A percentile compares a stretch with the other conserved stretches of the same genome.
phyloP scores from a whole-genome alignment of 2,888 invertebrate species.

The Frankliniella fusca region DNA sequence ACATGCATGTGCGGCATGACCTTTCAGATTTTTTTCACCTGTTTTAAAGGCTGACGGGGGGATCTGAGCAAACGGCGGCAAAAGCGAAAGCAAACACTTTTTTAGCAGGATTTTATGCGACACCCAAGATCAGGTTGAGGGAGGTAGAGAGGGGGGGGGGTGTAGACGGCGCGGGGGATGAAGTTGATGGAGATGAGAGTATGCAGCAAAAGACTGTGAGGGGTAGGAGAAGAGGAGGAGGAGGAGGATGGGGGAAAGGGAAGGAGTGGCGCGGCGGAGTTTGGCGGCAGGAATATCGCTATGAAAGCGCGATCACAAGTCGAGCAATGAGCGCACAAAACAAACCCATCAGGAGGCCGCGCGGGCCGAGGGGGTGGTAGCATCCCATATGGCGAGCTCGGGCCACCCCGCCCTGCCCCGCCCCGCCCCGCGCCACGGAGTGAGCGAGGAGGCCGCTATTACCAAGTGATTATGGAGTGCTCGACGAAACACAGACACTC shows the following conservation, averaged over 20 bases:
- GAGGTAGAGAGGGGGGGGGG: too few species aligned
- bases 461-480: conserved; percentile 19
- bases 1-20: too few species aligned
- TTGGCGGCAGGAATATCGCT: neutral
- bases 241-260: neutral
- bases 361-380: neutral
- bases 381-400: neutral
- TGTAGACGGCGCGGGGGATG: too few species aligned
- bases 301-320: conserved; percentile 3
- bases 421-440: neutral
- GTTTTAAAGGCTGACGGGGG: too few species aligned
- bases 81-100: too few species aligned
- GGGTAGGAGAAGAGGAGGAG: neutral
- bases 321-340: conserved; percentile 1
- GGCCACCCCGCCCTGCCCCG: neutral
- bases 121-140: too few species aligned
- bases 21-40: too few species aligned
- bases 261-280: neutral
- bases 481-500: neutral
- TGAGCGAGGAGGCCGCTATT: conserved; percentile 15
- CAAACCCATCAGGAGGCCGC: conserved; percentile 15
- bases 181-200: too few species aligned
- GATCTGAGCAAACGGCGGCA: too few species aligned
- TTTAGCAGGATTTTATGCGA: too few species aligned
- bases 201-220: neutral